Evolutionary conservation across 2,888 invertebrate species (phyloP).

Genomic region (Cylindroiulus punctatus): DNA sequence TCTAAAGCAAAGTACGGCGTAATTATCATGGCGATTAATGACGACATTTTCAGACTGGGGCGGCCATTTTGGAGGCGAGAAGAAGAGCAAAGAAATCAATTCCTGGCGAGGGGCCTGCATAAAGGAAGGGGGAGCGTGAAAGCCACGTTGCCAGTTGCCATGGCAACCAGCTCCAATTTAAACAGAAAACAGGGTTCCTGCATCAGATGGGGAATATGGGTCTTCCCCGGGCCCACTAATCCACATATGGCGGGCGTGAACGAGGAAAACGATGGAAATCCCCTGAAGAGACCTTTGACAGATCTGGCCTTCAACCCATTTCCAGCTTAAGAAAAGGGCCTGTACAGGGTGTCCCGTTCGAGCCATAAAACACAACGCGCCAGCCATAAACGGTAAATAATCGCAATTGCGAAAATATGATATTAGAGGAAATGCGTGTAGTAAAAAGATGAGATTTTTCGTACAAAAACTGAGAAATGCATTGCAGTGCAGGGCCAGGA

Average conservation of each 20-base stretch:
- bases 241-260: not conserved
- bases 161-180: not conserved
- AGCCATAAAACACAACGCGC: too few relatives aligned
- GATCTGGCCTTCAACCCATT: not conserved
- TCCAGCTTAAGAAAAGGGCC: not conserved
- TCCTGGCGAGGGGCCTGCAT: not conserved
- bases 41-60: not conserved
- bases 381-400: too few relatives aligned
- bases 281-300: not conserved
- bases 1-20: not conserved
- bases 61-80: not conserved
- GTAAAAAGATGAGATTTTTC: too few relatives aligned
- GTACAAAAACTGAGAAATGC: too few relatives aligned
- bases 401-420: too few relatives aligned
- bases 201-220: slow-evolving; percentile 18
- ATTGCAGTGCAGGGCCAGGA: too few relatives aligned
- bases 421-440: too few relatives aligned
- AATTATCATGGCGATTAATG: not conserved
- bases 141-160: slow-evolving; percentile 6
- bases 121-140: not conserved
- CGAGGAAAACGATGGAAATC: not conserved
- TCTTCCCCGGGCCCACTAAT: slow-evolving; percentile 7
- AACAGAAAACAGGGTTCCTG: not conserved
- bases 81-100: not conserved
- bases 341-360: not conserved